Evolutionary conservation across 64 coral and sea anemone genomes (phyloP), one percentile per base, ranked within the genome.

Genomic region (Montipora foliosa): DNA sequence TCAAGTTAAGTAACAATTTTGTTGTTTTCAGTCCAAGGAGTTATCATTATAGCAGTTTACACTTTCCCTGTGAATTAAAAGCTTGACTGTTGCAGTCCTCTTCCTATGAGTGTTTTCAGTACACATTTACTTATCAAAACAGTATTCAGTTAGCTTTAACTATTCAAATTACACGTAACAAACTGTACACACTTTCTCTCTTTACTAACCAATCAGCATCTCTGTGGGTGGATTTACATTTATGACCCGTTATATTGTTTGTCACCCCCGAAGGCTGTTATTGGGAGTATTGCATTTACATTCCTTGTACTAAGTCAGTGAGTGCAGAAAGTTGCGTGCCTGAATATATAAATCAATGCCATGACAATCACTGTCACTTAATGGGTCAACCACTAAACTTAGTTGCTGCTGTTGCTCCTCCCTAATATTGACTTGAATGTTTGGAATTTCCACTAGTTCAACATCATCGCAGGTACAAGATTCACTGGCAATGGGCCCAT

Each of bases 331-430:
- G 22, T 22, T 22, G 22, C 22, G 22, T 84, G 81, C 17, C 44
- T 84, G 57, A 29, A 67, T 66, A 66, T 84, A 84, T 64, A 84
- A 66, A 66, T 22, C 8, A 84, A 84, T 64, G 44, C 81, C 81
- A 84, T 84, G 66, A 66, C 81, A 84, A 53, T 84, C 81, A 67
- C 66, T 66, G 66, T 10, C 81, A 58, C 6, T 64, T 24, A 84
- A 37, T 14, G 81, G 81, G 15, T 84, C 3, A 66, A 84, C 52
- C 21, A 84, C 44, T 84, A 45, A 66, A 62, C 57, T 66, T 66
- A 22, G 22, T 22, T 22, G 22, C 22, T 22, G 22, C 22, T 22
- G 22, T 22, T 22, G 22, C 22, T 22, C 67, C 5, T 17, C 14
- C 14, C 67, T 69, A 69, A 69, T 15, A 69, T 69, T 69, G 67